These are phyloP conservation scores for Kobus ellipsiprymnus DNA, from an alignment of 2,113 vertebrate genomes.

Conservation along the genomic window DNA sequence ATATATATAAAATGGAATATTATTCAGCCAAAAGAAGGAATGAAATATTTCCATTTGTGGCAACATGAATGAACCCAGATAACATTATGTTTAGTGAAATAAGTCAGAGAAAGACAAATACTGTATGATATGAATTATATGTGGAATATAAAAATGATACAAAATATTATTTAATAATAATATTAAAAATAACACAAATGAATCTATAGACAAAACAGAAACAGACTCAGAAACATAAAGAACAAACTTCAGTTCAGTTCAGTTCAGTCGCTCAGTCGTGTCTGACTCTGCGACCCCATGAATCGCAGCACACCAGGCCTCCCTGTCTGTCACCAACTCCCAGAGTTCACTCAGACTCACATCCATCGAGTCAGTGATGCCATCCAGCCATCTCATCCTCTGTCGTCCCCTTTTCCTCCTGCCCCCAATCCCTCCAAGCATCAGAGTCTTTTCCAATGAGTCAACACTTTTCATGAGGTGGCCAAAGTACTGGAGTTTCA, in stretches of 20 bases:
- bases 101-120: neutral
- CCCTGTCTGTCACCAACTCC: no score
- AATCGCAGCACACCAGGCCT: no score
- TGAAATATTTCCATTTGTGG: neutral
- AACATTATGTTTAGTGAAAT: neutral
- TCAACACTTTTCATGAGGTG: no score
- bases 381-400: no score
- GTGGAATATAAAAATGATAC: neutral
- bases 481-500: no score
- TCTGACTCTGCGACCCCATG: no score
- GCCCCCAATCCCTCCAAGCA: no score
- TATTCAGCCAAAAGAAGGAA: neutral
- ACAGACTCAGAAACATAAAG: neutral
- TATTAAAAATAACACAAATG: neutral
- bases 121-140: neutral
- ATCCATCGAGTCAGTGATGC: no score
- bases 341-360: no score
- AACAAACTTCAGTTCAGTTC: neutral
- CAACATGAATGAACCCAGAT: neutral
- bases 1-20: neutral
- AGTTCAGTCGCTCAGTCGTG: no score
- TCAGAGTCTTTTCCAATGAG: no score
- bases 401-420: no score
- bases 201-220: neutral
- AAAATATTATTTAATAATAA: neutral